Conservation (phyloP, 2,797 vertebrate genomes). For the Gymnothorax javanicus region DNA sequence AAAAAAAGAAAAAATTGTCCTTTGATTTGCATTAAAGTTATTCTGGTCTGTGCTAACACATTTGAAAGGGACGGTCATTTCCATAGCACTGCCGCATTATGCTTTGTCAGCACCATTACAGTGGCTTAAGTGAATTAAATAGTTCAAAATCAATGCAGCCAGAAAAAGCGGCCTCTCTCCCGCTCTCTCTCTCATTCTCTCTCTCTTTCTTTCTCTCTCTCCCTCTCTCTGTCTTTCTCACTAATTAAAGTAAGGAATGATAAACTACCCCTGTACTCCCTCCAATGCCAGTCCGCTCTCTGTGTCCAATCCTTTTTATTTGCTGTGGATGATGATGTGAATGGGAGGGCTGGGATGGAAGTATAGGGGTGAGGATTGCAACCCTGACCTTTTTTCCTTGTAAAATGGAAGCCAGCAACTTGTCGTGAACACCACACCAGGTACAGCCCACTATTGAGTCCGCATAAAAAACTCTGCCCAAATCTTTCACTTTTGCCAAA, state of each 20-base stretch:
- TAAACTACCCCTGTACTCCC: not conserved
- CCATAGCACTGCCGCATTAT: not conserved
- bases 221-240: not conserved
- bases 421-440: too few species aligned
- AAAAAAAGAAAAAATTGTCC: not conserved
- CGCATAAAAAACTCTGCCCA: too few species aligned
- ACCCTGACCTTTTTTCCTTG: too few species aligned
- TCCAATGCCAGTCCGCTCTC: not conserved
- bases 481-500: too few species aligned
- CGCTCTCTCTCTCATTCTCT: not conserved
- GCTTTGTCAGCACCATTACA: slow-evolving; percentile 17
- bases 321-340: not conserved
- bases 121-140: slow-evolving; percentile 7
- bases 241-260: slow-evolving; percentile 13
- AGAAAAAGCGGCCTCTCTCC: not conserved
- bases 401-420: too few species aligned
- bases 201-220: not conserved
- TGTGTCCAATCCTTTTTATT: not conserved
- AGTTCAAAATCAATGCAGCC: slow-evolving; percentile 9
- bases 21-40: not conserved
- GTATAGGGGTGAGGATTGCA: too few species aligned
- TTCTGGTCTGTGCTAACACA: not conserved
- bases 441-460: too few species aligned
- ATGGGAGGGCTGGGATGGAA: too few species aligned
- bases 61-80: not conserved